Evolutionary conservation across 2,113 vertebrate species (phyloP).

Genomic region (Eurypyga helias): DNA sequence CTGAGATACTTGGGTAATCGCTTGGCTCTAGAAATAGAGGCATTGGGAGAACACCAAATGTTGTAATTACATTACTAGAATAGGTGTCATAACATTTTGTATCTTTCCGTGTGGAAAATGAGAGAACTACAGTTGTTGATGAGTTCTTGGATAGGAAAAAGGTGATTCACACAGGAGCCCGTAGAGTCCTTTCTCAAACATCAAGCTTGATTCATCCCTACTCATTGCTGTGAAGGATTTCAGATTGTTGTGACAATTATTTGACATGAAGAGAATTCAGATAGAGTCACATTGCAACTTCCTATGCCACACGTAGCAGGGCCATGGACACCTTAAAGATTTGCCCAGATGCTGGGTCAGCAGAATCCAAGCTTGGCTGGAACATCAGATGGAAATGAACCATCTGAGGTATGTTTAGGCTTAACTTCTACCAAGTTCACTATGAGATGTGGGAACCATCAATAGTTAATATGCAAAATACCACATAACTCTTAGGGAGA

Average conservation of each 20-base stretch:
- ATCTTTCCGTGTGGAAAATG: slow-evolving; percentile 25
- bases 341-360: background rate
- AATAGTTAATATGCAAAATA: background rate
- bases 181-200: background rate
- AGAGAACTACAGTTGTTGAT: background rate
- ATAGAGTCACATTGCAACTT: background rate
- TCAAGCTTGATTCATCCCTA: background rate
- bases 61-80: slow-evolving; percentile 46
- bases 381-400: background rate
- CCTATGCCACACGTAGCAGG: background rate
- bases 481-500: background rate
- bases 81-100: slow-evolving; percentile 60
- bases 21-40: slow-evolving; percentile 30
- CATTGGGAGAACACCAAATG: slow-evolving; percentile 47
- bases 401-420: background rate
- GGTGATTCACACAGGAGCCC: slow-evolving; percentile 15
- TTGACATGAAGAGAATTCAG: background rate
- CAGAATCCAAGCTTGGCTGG: background rate
- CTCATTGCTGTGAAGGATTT: background rate
- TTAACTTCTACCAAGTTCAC: background rate
- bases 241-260: background rate
- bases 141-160: slow-evolving; percentile 41
- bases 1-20: slow-evolving; percentile 44
- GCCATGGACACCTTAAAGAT: background rate
- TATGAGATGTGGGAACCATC: background rate